A percentile compares a stretch with the other conserved stretches of the same genome.
These are phyloP conservation scores for Dryobota labecula DNA, from an alignment of 2,888 invertebrate genomes.

Conservation along the genomic window DNA sequence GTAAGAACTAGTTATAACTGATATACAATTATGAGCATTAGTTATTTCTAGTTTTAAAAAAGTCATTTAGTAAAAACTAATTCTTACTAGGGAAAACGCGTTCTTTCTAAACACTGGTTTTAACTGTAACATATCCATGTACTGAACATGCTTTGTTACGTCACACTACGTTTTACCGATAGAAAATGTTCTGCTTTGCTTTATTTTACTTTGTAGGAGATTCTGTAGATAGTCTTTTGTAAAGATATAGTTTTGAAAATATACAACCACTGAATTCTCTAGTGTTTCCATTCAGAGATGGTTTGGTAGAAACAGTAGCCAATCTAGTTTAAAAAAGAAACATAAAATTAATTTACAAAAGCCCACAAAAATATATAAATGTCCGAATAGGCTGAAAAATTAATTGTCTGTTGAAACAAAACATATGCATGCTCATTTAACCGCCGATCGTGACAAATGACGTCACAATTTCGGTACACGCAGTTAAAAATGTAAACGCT, in stretches of 20 bases:
- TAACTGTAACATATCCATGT: too few relatives aligned
- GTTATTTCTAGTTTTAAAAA: too few relatives aligned
- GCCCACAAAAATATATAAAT: background rate
- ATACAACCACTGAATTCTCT: background rate
- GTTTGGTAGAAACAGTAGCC: background rate
- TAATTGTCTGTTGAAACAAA: conserved; percentile 33
- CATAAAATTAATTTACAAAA: background rate
- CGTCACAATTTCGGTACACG: conserved; percentile 38
- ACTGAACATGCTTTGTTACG: conserved; percentile 4
- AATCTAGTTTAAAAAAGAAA: background rate
- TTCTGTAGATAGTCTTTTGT: background rate
- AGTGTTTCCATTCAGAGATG: background rate
- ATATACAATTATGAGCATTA: too few relatives aligned
- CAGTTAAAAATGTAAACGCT: conserved; percentile 53
- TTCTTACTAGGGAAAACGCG: too few relatives aligned
- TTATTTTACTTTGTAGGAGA: background rate
- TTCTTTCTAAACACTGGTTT: too few relatives aligned
- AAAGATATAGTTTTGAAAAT: background rate
- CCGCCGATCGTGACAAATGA: conserved; percentile 49
- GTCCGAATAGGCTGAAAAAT: background rate
- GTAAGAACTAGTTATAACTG: too few relatives aligned
- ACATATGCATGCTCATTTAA: conserved; percentile 34
- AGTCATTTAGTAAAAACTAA: too few relatives aligned
- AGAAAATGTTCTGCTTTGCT: conserved; percentile 4
- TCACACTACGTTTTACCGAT: background rate